Evolutionary conservation across 2,113 vertebrate genomes (phyloP), one percentile per base, ranked within the genome.

Genomic region (Solenodon paradoxus): DNA sequence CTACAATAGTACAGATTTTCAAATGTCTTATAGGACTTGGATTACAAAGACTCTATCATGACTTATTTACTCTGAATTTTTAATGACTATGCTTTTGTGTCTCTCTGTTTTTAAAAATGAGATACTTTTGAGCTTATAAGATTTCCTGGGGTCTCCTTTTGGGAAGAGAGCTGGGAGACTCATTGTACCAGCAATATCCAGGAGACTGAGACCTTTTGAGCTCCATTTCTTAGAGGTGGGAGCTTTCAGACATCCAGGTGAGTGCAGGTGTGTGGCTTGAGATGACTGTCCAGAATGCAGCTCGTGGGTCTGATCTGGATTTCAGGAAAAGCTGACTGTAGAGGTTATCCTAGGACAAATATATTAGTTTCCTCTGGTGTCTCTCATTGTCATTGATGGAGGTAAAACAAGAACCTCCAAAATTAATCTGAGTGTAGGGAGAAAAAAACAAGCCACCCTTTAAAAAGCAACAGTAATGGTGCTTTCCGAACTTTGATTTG

Each of bases 401-500:
- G 59, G 49, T 61, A 68, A 95, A 96, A 53, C 15, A 83, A 55
- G 35, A 89, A 19, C 24, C 24, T 38, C 13, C 3, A 59, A 59
- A 84, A 93, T 94, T 68, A 40, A 77, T 24, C 26, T 90, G n/a
- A 72, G 49, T 82, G 49, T 9, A 94, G 57, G 51, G 49, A 12
- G 80, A 10, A 40, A 88, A 90, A 77, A 87, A 68, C 22, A 61
- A 47, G 19, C 55, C 30, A 88, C 40, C 1, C 30, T 90, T 90
- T 94, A 51, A 20, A 79, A 85, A 69, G 26, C 26, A 68, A 79
- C 49, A 30, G 72, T 42, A 38, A 68, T 83, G 19, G 19, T 24
- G 16, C 28, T 87, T 90, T 53, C 3, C 5, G 64, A 7, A 69
- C 17, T 94, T 82, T 91, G 71, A 72, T 68, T 90, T 74, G 74